These are phyloP conservation scores for Drosophila repleta DNA, from an alignment of 1,140 invertebrate genomes.

Conservation along the genomic window DNA sequence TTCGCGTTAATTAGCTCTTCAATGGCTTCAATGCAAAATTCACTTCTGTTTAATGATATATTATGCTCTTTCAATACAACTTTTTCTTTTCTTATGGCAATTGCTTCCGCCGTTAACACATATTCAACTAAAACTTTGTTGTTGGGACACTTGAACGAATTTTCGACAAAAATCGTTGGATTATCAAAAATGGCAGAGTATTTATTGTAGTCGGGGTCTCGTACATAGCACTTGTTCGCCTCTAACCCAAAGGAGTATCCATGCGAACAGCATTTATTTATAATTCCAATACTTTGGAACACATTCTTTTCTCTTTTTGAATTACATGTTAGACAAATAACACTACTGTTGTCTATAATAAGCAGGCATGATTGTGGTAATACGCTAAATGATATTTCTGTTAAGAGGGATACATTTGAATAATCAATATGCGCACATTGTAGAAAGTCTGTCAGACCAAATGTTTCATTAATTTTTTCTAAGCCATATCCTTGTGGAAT, in stretches of 20 bases:
- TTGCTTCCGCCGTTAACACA: slow-evolving; percentile 16
- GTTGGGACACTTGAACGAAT: slow-evolving; percentile 40
- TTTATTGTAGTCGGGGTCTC: slow-evolving; percentile 24
- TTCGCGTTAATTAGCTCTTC: slow-evolving; percentile 1
- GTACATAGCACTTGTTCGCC: slow-evolving; percentile 37
- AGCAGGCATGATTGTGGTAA: slow-evolving; percentile 28
- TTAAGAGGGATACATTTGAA: slow-evolving; percentile 17
- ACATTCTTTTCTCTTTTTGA: background rate
- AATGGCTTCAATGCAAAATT: slow-evolving; percentile 64
- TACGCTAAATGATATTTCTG: slow-evolving; percentile 6
- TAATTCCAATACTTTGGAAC: slow-evolving; percentile 28
- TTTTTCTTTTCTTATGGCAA: slow-evolving; percentile 20
- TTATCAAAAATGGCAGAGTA: slow-evolving; percentile 49
- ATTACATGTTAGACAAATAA: slow-evolving; percentile 24
- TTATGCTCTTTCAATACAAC: slow-evolving; percentile 29
- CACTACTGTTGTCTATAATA: slow-evolving; percentile 11
- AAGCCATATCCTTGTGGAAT: slow-evolving; percentile 23
- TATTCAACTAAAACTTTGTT: slow-evolving; percentile 61
- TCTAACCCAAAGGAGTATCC: slow-evolving; percentile 44
- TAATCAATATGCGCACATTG: slow-evolving; percentile 12
- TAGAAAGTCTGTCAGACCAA: background rate
- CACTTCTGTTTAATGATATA: slow-evolving; percentile 18
- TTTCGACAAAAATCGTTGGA: slow-evolving; percentile 45
- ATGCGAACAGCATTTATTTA: slow-evolving; percentile 63
- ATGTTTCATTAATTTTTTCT: background rate